Evolutionary conservation across 2,797 vertebrate species (phyloP), one percentile per base, ranked within the genome.

Genomic region (Microcaecilia unicolor): DNA sequence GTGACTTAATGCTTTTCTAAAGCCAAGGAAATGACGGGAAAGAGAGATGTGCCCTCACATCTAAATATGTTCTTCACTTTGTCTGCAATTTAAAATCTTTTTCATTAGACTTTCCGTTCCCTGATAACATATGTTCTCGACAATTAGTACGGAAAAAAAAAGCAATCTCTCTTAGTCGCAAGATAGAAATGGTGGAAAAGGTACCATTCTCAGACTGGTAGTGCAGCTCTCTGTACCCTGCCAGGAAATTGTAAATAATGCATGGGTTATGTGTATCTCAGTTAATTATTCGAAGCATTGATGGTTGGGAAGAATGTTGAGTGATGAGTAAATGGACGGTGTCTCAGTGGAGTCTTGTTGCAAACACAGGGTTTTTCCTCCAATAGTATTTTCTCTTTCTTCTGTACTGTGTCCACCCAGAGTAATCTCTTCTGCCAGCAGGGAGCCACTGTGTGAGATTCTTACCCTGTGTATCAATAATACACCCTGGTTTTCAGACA

Each of bases 31-130:
- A 31, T 44, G 11, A 46, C 9, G 33, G 25, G 31, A 43, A 46
- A 63, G 42, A 34, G 22, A 41, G 40, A 45, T 63, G 61, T 61
- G 16, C 48, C 45, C 40, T 35, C 11, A 48, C 48, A 25, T 55
- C 37, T 42, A 16, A 31, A 41, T 38, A 10, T 26, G 24, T 64
- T 55, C 25, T 48, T 37, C 4, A 25, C 30, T 57, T 48, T 24
- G 18, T 15, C 48, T 30, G 32, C 48, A 36, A 27, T 39, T 10
- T 43, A 31, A 55, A 62, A 61, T 52, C 44, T 53, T 50, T 19
- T 9, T 54, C 23, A 13, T 10, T 31, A 37, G 15, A 22, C 15
- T 9, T 15, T 64, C 38, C 44, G 8, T 19, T 58, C 7, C n/a
- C 28, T 44, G 34, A 12, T 35, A 48, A 27, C 12, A 38, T 37